Conservation (phyloP, 2,113 vertebrate species). For the Hydrolagus affinis region DNA sequence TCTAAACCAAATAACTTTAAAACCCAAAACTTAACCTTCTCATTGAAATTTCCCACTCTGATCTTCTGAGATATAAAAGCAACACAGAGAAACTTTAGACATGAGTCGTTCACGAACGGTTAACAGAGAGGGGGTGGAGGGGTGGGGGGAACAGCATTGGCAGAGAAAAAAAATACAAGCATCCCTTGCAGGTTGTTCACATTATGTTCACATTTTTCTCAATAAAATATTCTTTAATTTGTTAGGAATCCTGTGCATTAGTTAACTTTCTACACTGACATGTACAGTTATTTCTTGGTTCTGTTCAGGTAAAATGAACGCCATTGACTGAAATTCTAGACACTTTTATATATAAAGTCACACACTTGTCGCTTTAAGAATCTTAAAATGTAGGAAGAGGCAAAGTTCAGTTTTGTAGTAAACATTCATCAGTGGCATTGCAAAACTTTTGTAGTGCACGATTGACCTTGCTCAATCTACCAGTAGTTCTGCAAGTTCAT, state of each 20-base stretch:
- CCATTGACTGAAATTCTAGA: neutral
- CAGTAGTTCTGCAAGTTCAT: neutral
- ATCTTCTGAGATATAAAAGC: neutral
- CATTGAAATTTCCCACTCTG: neutral
- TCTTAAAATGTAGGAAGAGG: neutral
- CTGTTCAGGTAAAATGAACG: neutral
- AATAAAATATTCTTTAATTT: slow-evolving; percentile 8
- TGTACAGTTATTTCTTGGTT: neutral
- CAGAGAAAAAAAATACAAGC: neutral
- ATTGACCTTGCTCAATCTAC: too few species aligned
- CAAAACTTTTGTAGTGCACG: too few species aligned
- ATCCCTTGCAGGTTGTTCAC: neutral
- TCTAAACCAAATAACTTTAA: neutral
- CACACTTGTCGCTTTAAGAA: neutral
- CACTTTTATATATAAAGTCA: slow-evolving; percentile 2
- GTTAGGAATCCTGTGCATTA: neutral
- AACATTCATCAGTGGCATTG: neutral
- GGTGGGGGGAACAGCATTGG: neutral
- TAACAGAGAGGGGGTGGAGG: neutral
- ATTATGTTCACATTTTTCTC: neutral
- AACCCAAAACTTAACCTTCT: neutral
- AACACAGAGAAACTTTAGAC: neutral
- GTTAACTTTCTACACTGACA: slow-evolving; percentile 10
- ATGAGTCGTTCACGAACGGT: neutral
- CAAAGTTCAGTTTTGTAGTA: neutral